Base-by-base conservation (phyloP, 2,797 vertebrate genomes). In the Gobio occitaniae region DNA sequence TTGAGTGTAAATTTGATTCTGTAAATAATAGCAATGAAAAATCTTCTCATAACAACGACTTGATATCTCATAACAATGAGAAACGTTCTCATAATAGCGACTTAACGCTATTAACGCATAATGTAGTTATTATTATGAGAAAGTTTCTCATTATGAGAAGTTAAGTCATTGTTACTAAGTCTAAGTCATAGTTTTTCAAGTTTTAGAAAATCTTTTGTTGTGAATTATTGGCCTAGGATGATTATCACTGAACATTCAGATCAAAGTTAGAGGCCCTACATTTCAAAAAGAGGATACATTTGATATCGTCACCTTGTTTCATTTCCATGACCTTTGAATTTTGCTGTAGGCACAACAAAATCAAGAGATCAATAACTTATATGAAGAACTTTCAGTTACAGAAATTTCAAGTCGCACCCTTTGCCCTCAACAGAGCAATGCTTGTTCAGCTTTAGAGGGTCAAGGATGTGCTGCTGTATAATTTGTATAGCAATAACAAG, bases 361-460 rank as follows among this genome's bases (percentile, higher is more conserved):
- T 12, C 47, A 81, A 44, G 13, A 47, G 29, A 68, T 84, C 61
- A 77, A 56, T 83, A 65, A n/a, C 71, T 71, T 63, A 8, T 50
- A 63, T 77, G 61, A 41, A 77, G 47, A 48, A 29, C 74, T 77
- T 77, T 77, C 10, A n/a, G 72, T 52, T 50, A 54, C 47, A 66
- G 71, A 48, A 44, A 54, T 77, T 54, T 69, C 16, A 52, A 77
- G 72, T 66, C 10, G 4, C 32, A 12, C 15, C 52, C 5, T 44
- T 84, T 84, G n/a, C 21, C 32, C 47, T 25, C 7, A 6, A 47
- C 47, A 9, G 63, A 69, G 63, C 48, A 10, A 59, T 70, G 74
- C 82, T 69, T 84, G 63, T 70, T 69, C 74, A 78, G 82, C 63
- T 78, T 69, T 59, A 76, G 82, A 83, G 21, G 56, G 54, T 4